phyloP scores from a whole-genome alignment of 2,113 vertebrate species.

The Naja naja region DNA sequence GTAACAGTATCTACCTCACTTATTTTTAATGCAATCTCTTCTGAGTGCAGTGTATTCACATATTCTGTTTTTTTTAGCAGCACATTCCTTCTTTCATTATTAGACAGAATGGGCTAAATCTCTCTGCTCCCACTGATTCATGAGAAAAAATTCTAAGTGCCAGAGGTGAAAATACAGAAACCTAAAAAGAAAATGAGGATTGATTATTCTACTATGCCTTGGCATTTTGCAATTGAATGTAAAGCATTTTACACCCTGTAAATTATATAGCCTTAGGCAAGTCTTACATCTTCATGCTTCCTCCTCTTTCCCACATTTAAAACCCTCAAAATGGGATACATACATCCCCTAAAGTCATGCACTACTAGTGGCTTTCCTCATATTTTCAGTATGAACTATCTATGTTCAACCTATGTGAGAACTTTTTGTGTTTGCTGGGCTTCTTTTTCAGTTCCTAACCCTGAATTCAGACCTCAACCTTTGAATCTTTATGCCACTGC shows the following conservation, averaged over 20 bases:
- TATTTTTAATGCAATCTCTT: slow-evolving; percentile 18
- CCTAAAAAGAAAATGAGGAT: not conserved
- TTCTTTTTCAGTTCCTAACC: slow-evolving; percentile 22
- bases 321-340: slow-evolving; percentile 1
- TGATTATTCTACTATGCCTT: slow-evolving; percentile 46
- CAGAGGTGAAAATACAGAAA: slow-evolving; percentile 36
- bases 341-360: not conserved
- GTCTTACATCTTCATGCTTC: slow-evolving; percentile 15
- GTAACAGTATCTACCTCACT: not conserved
- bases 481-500: not conserved
- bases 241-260: slow-evolving; percentile 50
- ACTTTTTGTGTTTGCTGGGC: slow-evolving; percentile 2
- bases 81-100: slow-evolving; percentile 51
- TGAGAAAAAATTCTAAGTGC: slow-evolving; percentile 50
- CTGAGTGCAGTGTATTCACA: slow-evolving; percentile 9
- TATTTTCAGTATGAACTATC: slow-evolving; percentile 25
- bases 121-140: slow-evolving; percentile 10
- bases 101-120: not conserved
- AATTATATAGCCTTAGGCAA: slow-evolving; percentile 29
- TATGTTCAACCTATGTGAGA: not conserved
- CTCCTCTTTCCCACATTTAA: slow-evolving; percentile 19
- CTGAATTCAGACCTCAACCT: not conserved
- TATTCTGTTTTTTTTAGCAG: slow-evolving; percentile 9
- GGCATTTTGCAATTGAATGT: slow-evolving; percentile 55
- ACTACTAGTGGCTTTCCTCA: slow-evolving; percentile 44